Evolutionary conservation across 2,113 vertebrate species (phyloP), one percentile per base, ranked within the genome.

Genomic region (Heterotis niloticus): DNA sequence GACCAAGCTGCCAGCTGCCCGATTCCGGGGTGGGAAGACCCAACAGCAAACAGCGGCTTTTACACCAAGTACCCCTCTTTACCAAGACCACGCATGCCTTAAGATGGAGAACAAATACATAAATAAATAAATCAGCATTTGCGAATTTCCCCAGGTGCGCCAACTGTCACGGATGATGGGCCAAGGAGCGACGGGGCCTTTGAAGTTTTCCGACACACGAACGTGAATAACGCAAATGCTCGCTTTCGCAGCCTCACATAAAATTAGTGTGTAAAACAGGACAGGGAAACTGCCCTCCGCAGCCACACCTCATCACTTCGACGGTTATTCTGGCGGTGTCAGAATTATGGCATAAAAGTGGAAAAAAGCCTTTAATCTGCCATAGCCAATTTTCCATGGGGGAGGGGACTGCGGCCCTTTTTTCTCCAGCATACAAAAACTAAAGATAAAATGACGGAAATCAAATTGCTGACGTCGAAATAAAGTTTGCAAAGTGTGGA

Each of bases 151-250:
- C 87, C 73, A 85, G 89, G 84, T 86, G 85, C 81, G 56, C 83
- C 44, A 86, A 86, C 91, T 91, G 91, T 90, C 91, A 91, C 83
- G 78, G 84, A 80, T 87, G 87, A 90, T 90, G 83, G 90, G 89
- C 84, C 84, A 87, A 87, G 88, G 89, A 81, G 86, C 87, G 87
- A 88, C 80, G 74, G 83, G 81, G 74, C 80, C 90, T 91, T 92
- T 93, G 91, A 93, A 91, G 91, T 90, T 91, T 91, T 90, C 82
- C 34, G 83, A 91, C 90, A 90, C 90, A 92, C 92, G 91, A 91
- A 84, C 81, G 82, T 83, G 91, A 93, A 90, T 89, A 90, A 88
- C 86, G 86, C 90, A 90, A 92, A 91, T 88, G 87, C 82, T 88
- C 88, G 87, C 87, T 91, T 89, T 90, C 89, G 89, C 88, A 89